phyloP scores from a whole-genome alignment of 2,888 invertebrate species.

The Petrolisthes manimaculis region DNA sequence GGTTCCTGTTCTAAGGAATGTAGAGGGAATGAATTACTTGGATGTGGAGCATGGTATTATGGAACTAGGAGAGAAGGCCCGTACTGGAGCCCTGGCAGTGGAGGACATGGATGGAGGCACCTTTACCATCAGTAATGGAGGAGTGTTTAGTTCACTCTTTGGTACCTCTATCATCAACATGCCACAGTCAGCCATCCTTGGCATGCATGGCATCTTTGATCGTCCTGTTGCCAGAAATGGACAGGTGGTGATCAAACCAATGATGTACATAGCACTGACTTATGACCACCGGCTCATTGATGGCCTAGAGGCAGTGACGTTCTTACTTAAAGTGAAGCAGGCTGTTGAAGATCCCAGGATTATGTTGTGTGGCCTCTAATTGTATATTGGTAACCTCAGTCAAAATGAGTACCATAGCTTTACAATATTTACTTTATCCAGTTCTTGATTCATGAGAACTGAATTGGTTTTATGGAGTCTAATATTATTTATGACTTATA shows the following conservation, averaged over 20 bases:
- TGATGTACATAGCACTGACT: slow-evolving; percentile 99
- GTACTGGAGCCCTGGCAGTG: slow-evolving; percentile 85
- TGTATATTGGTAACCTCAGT: neutral
- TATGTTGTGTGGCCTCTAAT: slow-evolving; percentile 91
- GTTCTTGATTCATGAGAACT: no score
- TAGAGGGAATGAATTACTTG: slow-evolving; percentile 93
- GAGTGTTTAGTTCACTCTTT: slow-evolving; percentile 96
- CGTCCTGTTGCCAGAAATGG: slow-evolving; percentile 95
- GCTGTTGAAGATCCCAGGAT: slow-evolving; percentile 96
- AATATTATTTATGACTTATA: neutral
- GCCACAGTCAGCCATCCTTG: slow-evolving; percentile 97
- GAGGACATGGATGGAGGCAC: slow-evolving; percentile 99
- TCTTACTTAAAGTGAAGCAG: slow-evolving; percentile 95
- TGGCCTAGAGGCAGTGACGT: slow-evolving; percentile 98
- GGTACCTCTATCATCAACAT: slow-evolving; percentile 99
- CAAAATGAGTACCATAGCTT: neutral
- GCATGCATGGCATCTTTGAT: slow-evolving; percentile 98
- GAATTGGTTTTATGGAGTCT: no score
- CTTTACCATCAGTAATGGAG: slow-evolving; percentile 96
- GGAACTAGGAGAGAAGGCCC: slow-evolving; percentile 91
- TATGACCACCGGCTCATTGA: slow-evolving; percentile 99
- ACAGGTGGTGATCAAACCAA: slow-evolving; percentile 97
- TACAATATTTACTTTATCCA: no score
- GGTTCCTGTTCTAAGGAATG: slow-evolving; percentile 95
- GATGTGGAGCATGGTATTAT: slow-evolving; percentile 93